Conservation (phyloP, 37 sponge, comb jelly and placozoan species). For the Cladorhizidae sp. region DNA sequence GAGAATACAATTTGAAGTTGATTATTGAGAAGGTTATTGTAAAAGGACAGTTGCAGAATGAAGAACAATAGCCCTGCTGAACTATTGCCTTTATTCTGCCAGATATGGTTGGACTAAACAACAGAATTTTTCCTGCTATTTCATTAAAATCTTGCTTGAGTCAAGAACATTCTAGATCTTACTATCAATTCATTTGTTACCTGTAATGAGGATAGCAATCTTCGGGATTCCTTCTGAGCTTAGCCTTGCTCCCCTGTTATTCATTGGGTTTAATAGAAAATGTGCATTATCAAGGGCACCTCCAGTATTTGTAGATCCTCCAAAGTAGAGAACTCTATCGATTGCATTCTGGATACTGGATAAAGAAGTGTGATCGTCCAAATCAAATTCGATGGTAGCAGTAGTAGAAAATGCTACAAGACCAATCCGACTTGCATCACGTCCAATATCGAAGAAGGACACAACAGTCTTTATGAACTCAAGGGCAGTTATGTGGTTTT, state of each 20-base stretch:
- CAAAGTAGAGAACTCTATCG: constrained; percentile 12
- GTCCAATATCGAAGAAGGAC: constrained; percentile 64
- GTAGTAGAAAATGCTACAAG: constrained; percentile 59
- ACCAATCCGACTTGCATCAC: constrained; percentile 55
- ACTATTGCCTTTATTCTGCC: no score
- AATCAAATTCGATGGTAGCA: constrained; percentile 43
- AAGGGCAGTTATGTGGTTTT: constrained; percentile 39
- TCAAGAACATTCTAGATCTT: no score
- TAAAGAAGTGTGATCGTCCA: constrained; percentile 24
- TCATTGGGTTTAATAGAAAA: constrained; percentile 26
- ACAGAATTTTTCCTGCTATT: no score
- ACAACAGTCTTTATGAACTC: constrained; percentile 66
- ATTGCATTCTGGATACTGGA: constrained; percentile 24
- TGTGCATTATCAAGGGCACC: constrained; percentile 46
- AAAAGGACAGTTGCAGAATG: no score
- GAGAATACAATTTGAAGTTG: no score
- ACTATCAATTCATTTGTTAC: no score
- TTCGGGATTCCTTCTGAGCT: constrained; percentile 72
- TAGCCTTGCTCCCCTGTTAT: constrained; percentile 72
- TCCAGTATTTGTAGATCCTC: constrained; percentile 69
- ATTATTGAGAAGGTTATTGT: no score
- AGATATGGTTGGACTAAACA: no score
- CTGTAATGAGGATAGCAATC: constrained; percentile 81
- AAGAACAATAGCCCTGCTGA: no score
- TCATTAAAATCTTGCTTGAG: no score